A percentile compares a stretch with the other conserved stretches of the same genome.
Conservation (phyloP, 2,888 invertebrate species). For the Phaedon cochleariae region DNA sequence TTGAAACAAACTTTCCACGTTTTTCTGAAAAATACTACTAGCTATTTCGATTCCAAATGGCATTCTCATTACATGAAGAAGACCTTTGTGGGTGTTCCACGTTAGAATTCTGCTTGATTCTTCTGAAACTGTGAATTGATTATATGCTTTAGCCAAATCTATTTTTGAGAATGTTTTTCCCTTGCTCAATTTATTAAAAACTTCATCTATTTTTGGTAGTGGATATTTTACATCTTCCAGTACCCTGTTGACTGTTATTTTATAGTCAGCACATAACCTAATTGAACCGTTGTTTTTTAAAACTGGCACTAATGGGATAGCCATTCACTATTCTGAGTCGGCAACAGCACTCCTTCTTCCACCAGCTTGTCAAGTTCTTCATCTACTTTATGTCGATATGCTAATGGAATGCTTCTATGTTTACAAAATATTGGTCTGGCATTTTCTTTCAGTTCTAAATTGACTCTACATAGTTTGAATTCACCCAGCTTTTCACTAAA, state of each 20-base stretch:
- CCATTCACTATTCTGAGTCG: constrained; percentile 36
- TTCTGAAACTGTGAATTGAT: constrained; percentile 47
- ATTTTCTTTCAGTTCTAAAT: constrained; percentile 7
- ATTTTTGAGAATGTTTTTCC: constrained; percentile 42
- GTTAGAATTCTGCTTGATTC: constrained; percentile 47
- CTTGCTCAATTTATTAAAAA: constrained; percentile 28
- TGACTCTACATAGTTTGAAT: constrained; percentile 14
- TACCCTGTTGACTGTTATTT: constrained; percentile 42
- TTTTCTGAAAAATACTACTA: neutral
- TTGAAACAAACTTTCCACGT: neutral
- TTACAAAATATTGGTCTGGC: constrained; percentile 30
- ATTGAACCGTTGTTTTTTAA: constrained; percentile 41
- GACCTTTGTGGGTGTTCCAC: constrained; percentile 52
- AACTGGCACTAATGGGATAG: constrained; percentile 44
- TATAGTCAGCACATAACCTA: constrained; percentile 48
- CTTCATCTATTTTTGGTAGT: constrained; percentile 36
- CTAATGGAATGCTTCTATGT: constrained; percentile 32
- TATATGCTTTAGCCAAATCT: constrained; percentile 48
- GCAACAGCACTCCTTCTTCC: constrained; percentile 28
- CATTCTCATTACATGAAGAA: constrained; percentile 52
- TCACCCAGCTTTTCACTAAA: constrained; percentile 21
- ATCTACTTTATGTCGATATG: constrained; percentile 32
- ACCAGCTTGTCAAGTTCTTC: constrained; percentile 34
- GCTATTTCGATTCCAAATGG: constrained; percentile 47
- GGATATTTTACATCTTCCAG: constrained; percentile 40